Evolutionary conservation across 2,113 vertebrate genomes (phyloP).

Genomic region (Strix uralensis): DNA sequence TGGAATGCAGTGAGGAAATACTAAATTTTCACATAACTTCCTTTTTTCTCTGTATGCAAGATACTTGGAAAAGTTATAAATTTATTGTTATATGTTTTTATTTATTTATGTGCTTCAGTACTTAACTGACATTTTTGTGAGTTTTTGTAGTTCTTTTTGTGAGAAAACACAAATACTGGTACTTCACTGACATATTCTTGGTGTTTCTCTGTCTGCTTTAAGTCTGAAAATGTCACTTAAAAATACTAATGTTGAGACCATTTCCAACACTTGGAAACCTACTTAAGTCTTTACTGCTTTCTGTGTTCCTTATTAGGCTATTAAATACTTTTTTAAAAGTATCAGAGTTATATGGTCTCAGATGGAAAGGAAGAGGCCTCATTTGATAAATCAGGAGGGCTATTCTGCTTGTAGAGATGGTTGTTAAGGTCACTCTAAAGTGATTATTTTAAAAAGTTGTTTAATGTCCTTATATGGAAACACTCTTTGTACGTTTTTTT

Average conservation of each 20-base stretch:
- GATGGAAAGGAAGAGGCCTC: neutral
- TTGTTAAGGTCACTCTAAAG: neutral
- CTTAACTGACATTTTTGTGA: neutral
- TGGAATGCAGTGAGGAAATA: neutral
- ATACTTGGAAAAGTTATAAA: neutral
- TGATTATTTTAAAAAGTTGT: neutral
- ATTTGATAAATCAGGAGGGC: neutral
- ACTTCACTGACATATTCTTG: neutral
- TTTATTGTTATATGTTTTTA: neutral
- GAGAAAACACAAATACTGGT: neutral
- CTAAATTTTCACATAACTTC: neutral
- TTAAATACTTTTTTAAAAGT: neutral
- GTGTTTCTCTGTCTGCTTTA: neutral
- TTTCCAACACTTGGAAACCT: neutral
- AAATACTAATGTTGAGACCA: neutral
- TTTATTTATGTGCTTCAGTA: neutral
- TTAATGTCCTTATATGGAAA: conserved; percentile 16
- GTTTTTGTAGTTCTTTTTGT: neutral
- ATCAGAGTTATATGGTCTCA: neutral
- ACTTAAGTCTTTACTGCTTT: neutral
- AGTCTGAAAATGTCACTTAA: neutral
- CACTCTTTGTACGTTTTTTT: neutral
- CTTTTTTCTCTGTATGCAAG: neutral
- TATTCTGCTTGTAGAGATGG: neutral
- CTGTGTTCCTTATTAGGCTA: neutral